Conservation (phyloP, 2,113 vertebrate species). For the Poicephalus meyeri region DNA sequence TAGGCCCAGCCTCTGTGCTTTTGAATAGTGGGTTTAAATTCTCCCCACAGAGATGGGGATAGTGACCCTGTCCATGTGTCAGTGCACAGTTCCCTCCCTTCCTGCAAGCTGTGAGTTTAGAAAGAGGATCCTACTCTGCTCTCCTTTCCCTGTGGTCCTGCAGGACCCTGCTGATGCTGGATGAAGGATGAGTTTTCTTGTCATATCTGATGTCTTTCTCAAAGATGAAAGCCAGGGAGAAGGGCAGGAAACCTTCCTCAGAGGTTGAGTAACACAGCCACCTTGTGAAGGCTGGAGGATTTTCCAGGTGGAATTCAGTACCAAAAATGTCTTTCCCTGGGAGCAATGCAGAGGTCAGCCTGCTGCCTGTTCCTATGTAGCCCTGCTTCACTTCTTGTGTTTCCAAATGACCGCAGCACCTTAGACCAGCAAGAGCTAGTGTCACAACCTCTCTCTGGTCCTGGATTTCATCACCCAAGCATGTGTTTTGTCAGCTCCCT, state of each 20-base stretch:
- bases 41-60: neutral
- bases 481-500: neutral
- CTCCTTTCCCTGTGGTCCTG: neutral
- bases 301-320: neutral
- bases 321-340: neutral
- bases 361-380: neutral
- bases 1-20: neutral
- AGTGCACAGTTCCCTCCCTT: neutral
- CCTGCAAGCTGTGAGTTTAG: neutral
- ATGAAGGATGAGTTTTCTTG: neutral
- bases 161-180: neutral
- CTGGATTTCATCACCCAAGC: neutral
- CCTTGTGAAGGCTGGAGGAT: neutral
- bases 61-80: neutral
- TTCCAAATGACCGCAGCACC: neutral
- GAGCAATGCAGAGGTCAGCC: neutral
- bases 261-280: neutral
- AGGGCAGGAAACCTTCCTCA: neutral
- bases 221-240: neutral
- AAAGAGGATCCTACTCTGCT: neutral
- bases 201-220: neutral
- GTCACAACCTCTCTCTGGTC: neutral
- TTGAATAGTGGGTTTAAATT: neutral
- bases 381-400: neutral
- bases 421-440: neutral